Percentiles rank a stretch among this genome's conserved stretches.
phyloP scores from a whole-genome alignment of 2,888 invertebrate species.

The Spisula subtruncata region DNA sequence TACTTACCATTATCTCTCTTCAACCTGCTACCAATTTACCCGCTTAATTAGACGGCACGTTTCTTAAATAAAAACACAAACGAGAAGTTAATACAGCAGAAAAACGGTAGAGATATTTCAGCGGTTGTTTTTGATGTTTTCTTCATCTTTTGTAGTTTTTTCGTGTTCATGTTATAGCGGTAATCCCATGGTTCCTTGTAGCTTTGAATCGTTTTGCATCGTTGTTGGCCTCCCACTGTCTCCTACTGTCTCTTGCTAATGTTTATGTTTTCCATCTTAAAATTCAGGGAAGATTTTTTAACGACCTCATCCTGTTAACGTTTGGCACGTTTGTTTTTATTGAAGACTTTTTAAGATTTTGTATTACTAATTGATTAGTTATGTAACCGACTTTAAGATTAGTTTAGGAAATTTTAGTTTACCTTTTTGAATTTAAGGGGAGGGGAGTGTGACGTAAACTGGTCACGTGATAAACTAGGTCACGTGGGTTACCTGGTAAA shows the following conservation, averaged over 20 bases:
- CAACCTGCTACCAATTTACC: constrained; percentile 40
- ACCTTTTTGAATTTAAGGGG: no score
- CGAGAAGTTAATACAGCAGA: background rate
- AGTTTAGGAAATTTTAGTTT: no score
- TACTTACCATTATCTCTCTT: constrained; percentile 26
- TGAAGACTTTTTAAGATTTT: background rate
- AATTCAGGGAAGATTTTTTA: background rate
- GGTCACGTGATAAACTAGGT: no score
- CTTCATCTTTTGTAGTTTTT: background rate
- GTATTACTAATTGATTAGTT: background rate
- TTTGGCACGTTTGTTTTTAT: background rate
- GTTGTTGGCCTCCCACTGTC: no score
- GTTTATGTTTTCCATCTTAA: no score
- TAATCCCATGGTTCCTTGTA: no score
- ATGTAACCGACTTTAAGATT: no score
- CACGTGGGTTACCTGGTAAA: no score
- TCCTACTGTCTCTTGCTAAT: no score
- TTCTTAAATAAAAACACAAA: constrained; percentile 38
- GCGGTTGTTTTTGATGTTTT: background rate
- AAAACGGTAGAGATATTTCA: background rate
- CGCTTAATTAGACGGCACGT: constrained; percentile 19
- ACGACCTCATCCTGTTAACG: background rate
- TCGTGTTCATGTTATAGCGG: background rate
- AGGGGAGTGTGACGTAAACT: no score
- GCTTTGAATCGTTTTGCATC: no score